Conservation (phyloP, 2,888 invertebrate genomes). For the Capitulum mitella region DNA sequence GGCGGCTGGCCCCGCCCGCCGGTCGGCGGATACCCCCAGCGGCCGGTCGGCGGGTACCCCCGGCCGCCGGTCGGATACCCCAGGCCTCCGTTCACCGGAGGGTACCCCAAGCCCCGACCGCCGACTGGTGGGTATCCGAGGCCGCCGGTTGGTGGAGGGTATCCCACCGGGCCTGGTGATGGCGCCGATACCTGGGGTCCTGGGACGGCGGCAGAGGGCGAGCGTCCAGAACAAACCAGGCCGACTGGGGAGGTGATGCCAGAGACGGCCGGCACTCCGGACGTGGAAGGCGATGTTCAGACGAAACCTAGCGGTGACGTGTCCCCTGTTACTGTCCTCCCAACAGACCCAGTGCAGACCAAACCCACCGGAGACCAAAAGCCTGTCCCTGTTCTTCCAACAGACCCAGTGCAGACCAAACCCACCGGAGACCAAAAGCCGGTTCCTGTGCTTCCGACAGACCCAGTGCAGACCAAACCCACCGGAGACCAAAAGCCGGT, state of each 20-base stretch:
- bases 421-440: background rate
- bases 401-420: background rate
- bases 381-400: background rate
- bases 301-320: background rate
- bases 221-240: background rate
- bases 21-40: background rate
- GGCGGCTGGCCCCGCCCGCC: background rate
- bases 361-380: background rate
- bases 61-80: background rate
- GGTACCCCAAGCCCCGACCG: background rate
- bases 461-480: background rate
- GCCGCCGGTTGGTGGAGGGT: background rate
- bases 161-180: background rate
- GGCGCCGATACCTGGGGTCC: background rate
- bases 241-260: background rate
- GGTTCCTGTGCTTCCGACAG: background rate
- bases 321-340: background rate
- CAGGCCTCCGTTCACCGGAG: background rate
- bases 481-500: background rate
- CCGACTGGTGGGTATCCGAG: background rate
- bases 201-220: background rate
- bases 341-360: background rate
- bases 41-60: background rate
- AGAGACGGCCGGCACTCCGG: no score
- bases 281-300: background rate